A percentile compares a stretch with the other conserved stretches of the same genome.
These are phyloP conservation scores for Gouania willdenowi DNA, from an alignment of 2,797 vertebrate genomes.

Conservation along the genomic window DNA sequence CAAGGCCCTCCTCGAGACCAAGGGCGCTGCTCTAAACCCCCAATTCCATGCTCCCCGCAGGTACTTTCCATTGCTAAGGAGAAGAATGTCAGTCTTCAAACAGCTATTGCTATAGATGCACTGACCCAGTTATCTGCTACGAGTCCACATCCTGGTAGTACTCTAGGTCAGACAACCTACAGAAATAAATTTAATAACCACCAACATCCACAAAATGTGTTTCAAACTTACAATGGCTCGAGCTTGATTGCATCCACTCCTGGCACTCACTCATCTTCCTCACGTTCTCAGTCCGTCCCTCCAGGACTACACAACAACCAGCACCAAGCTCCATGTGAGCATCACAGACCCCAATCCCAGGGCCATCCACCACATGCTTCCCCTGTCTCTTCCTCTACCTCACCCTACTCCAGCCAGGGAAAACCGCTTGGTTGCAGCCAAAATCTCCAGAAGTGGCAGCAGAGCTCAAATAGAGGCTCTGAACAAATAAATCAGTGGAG, in stretches of 20 bases:
- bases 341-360: constrained; percentile 73
- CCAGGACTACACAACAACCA: constrained; percentile 69
- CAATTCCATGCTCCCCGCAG: constrained; percentile 89
- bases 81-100: constrained; percentile 95
- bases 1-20: constrained; percentile 35
- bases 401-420: constrained; percentile 67
- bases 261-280: constrained; percentile 47
- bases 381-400: constrained; percentile 73
- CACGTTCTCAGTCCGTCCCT: constrained; percentile 71
- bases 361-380: constrained; percentile 62
- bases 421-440: constrained; percentile 60
- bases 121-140: constrained; percentile 91
- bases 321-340: constrained; percentile 68
- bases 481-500: constrained; percentile 72
- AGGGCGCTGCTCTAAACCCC: constrained; percentile 62
- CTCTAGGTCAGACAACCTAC: constrained; percentile 54
- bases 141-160: constrained; percentile 66
- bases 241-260: constrained; percentile 48
- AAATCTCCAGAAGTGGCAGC: constrained; percentile 63
- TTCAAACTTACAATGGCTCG: constrained; percentile 55
- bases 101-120: constrained; percentile 96
- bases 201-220: constrained; percentile 45
- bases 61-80: constrained; percentile 95
- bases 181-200: constrained; percentile 62
- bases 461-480: constrained; percentile 44